These are phyloP conservation scores for Henricia sp. DNA, from an alignment of 53 echinoderm and acorn worm species.

Conservation along the genomic window DNA sequence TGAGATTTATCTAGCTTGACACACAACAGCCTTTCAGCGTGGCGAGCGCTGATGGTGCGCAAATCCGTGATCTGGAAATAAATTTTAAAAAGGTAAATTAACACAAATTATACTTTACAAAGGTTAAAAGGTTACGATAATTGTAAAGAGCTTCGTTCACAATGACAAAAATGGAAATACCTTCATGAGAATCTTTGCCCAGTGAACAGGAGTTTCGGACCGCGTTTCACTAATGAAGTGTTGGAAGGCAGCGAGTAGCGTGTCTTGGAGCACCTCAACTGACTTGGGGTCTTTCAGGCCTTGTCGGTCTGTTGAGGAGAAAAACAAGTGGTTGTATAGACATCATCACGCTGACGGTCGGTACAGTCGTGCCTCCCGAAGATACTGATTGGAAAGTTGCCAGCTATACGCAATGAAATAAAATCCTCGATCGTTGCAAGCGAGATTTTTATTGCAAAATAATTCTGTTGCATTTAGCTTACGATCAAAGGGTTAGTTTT, in stretches of 20 bases:
- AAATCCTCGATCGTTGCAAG: too few relatives aligned
- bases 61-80: slow-evolving; percentile 86
- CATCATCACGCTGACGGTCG: neutral
- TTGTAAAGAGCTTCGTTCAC: too few relatives aligned
- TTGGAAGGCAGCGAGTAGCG: slow-evolving; percentile 88
- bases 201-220: slow-evolving; percentile 94
- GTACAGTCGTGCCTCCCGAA: too few relatives aligned
- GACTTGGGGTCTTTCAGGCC: slow-evolving; percentile 84
- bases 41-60: slow-evolving; percentile 91
- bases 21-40: slow-evolving; percentile 89
- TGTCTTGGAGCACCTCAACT: slow-evolving; percentile 90
- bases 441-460: too few relatives aligned
- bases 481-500: too few relatives aligned
- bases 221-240: slow-evolving; percentile 94
- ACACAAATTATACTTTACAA: neutral
- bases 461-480: too few relatives aligned
- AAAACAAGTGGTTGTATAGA: neutral
- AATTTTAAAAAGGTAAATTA: neutral
- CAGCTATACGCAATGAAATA: too few relatives aligned
- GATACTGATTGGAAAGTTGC: too few relatives aligned
- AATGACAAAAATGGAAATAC: slow-evolving; percentile 30
- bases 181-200: slow-evolving; percentile 99
- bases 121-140: neutral
- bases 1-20: slow-evolving; percentile 89
- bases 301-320: slow-evolving; percentile 79